Percentiles rank a stretch among this genome's conserved stretches.
Conservation (phyloP, 2,797 vertebrate species). For the Pangasius djambal region DNA sequence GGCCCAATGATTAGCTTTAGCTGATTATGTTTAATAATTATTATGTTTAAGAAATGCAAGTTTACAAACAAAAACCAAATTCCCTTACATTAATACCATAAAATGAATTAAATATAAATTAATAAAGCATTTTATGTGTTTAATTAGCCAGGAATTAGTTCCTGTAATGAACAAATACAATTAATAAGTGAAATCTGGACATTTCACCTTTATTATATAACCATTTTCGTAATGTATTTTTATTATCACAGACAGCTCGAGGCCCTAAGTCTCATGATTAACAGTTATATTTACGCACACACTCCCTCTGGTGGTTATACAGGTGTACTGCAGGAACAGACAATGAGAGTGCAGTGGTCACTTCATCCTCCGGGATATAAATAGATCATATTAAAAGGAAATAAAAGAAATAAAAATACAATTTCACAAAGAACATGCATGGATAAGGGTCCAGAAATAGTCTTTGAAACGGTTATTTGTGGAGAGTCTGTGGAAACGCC, state of each 20-base stretch:
- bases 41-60: not conserved
- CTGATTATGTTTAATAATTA: not conserved
- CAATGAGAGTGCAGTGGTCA: not conserved
- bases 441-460: conserved; percentile 19
- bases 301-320: conserved; percentile 26
- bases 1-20: not conserved
- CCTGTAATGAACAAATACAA: too few species aligned
- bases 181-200: not conserved
- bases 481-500: conserved; percentile 24
- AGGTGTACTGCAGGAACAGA: conserved; percentile 1
- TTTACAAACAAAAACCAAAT: not conserved
- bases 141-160: not conserved
- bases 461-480: conserved; percentile 14
- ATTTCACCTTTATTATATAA: not conserved
- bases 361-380: not conserved
- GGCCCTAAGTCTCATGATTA: not conserved
- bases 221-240: not conserved
- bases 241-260: too few species aligned
- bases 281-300: too few species aligned
- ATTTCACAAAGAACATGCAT: conserved; percentile 9
- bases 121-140: not conserved
- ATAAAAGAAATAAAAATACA: not conserved
- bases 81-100: not conserved
- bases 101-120: not conserved
- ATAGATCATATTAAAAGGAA: not conserved